Base-by-base conservation (phyloP, 2,113 vertebrate genomes). In the Acanthisitta chloris region DNA sequence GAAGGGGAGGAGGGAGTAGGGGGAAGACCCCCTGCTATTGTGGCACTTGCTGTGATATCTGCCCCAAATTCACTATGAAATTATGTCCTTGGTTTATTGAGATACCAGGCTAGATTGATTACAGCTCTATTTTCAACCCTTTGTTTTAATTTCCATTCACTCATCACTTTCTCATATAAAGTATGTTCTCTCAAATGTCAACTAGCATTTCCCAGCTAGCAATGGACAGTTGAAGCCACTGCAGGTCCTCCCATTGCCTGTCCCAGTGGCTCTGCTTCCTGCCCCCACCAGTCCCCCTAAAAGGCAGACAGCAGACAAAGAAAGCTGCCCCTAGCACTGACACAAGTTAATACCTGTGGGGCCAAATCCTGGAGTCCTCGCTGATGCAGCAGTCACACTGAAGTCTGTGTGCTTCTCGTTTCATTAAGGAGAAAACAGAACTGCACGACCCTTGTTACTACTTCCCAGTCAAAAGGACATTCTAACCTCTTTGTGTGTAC, bases 131-230 rank as follows among this genome's bases (percentile, higher is more conserved):
- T 97, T 97, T 90, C 91, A 97, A 89, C 45, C 71, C 95, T 95
- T 98, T 98, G 94, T 98, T 98, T 98, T 96, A 96, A 97, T 96
- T 95, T 94, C 67, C 87, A 92, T 94, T 97, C 94, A 77, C 84
- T 90, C 94, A 91, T 92, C 93, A 20, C 90, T 96, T 97, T 88
- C 76, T 90, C 81, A 89, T 67, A 86, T 34, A 94, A 81, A 94
- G 77, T 14, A 89, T 3, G 2, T 76, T 94, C 90, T 93, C 90
- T 78, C 64, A 74, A 94, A 93, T 81, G 58, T 91, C 94, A 96
- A 9, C 62, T 51, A 49, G 48, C 77, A 51, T 64, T 26, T 86
- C 48, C 55, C 74, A 87, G 86, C 40, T 54, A 72, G 64, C 5
- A 24, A 73, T 17, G 80, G 57, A 28, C 33, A 84, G 81, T 4